Percentiles rank a stretch among this genome's conserved stretches.
These are phyloP conservation scores for Alouatta palliata DNA, from an alignment of 2,113 vertebrate species.

Conservation along the genomic window DNA sequence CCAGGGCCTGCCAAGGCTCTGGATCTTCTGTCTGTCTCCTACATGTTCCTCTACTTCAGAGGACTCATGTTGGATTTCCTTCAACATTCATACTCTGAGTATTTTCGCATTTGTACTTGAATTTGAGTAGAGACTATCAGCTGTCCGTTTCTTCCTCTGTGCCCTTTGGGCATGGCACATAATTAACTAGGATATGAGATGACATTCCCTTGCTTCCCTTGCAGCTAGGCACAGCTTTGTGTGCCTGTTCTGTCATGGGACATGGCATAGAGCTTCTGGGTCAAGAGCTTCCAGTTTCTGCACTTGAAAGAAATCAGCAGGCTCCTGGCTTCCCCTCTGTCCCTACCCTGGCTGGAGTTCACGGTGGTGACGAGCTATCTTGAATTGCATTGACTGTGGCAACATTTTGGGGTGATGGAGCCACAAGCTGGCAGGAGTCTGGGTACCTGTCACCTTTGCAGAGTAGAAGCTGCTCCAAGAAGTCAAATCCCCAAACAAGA, in stretches of 20 bases:
- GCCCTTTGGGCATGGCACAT: accelerated
- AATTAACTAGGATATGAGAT: accelerated
- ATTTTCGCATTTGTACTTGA: neutral
- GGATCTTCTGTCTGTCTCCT: neutral
- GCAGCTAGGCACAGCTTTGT: neutral
- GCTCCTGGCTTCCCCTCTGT: neutral
- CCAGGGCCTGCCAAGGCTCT: neutral
- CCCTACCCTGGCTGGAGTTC: neutral
- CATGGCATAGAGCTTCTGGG: neutral
- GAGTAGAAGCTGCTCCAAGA: accelerated
- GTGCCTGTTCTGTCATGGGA: neutral
- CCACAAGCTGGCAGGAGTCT: neutral
- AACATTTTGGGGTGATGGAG: neutral
- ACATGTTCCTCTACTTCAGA: neutral
- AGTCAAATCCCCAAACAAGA: accelerated
- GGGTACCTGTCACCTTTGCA: neutral
- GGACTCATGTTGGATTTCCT: neutral
- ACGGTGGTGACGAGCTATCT: accelerated
- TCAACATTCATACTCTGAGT: too few relatives aligned
- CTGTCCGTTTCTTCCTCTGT: accelerated
- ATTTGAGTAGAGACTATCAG: neutral
- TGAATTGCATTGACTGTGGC: too few relatives aligned
- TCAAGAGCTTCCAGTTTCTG: too few relatives aligned
- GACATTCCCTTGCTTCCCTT: neutral
- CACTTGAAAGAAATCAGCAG: neutral